phyloP scores from a whole-genome alignment of 2,888 invertebrate species.

The Drosophila mettleri region DNA sequence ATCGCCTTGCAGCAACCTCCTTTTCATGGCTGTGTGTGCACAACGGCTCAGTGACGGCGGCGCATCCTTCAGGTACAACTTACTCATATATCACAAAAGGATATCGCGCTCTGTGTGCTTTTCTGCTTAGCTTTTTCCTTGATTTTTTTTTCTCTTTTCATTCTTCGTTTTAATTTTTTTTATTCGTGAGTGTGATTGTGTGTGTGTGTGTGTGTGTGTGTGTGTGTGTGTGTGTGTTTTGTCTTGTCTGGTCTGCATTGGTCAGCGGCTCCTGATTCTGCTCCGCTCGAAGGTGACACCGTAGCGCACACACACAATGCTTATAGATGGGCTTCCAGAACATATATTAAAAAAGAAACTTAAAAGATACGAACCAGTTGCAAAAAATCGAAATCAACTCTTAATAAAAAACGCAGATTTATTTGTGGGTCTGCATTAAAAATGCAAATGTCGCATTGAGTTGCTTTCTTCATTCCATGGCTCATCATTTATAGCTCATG shows the following conservation, averaged over 20 bases:
- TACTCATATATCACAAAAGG: conserved; percentile 83
- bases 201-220: conserved; percentile 16
- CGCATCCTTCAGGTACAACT: conserved; percentile 82
- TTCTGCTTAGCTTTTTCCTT: conserved; percentile 74
- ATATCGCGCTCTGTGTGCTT: conserved; percentile 76
- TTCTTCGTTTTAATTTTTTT: conserved; percentile 22
- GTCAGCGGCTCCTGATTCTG: conserved; percentile 33
- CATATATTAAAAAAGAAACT: conserved; percentile 45
- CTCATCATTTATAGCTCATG: conserved; percentile 10
- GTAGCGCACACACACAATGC: conserved; percentile 71
- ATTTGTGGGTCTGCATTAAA: conserved; percentile 80
- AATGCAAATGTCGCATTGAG: conserved; percentile 82
- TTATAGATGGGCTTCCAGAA: conserved; percentile 36
- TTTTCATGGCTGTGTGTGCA: conserved; percentile 70
- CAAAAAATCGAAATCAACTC: conserved; percentile 67
- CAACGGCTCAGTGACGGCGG: conserved; percentile 78
- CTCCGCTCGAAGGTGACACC: conserved; percentile 81
- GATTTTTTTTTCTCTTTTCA: conserved; percentile 24
- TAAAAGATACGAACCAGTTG: conserved; percentile 60
- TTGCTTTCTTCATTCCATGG: conserved; percentile 38
- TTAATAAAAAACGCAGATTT: conserved; percentile 62
- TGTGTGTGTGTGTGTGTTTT: conserved; percentile 29
- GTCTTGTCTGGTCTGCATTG: conserved; percentile 59
- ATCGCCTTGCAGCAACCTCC: conserved; percentile 13
- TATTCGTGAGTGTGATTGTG: too few species aligned